These are phyloP conservation scores for Marmota monax DNA, from an alignment of 2,113 vertebrate genomes.

Conservation along the genomic window DNA sequence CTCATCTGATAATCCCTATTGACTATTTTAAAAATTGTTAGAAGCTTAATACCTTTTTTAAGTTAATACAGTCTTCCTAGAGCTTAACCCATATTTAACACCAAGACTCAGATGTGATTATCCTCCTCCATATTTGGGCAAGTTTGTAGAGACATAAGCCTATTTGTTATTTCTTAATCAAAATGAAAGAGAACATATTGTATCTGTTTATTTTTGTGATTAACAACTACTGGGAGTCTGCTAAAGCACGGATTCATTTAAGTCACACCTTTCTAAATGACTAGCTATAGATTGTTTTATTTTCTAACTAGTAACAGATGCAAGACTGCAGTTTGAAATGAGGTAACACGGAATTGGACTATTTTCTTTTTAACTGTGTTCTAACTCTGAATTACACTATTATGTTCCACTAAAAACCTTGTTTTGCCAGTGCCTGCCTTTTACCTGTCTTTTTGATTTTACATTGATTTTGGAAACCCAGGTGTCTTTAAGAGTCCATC, in stretches of 20 bases:
- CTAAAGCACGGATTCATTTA: not conserved
- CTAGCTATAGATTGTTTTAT: constrained; percentile 18
- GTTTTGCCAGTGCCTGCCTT: not conserved
- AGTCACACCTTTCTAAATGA: constrained; percentile 65
- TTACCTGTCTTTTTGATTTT: constrained; percentile 31
- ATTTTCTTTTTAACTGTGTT: constrained; percentile 49
- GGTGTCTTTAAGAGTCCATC: not conserved
- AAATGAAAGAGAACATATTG: constrained; percentile 27
- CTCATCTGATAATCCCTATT: not conserved
- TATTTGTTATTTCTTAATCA: constrained; percentile 60
- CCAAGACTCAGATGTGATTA: not conserved
- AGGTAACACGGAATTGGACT: not conserved
- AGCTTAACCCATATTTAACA: constrained; percentile 34
- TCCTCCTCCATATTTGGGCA: not conserved
- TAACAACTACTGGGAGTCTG: not conserved
- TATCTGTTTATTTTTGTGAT: constrained; percentile 56
- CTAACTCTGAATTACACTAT: constrained; percentile 37
- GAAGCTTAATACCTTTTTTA: not conserved
- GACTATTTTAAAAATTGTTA: not conserved
- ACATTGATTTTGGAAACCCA: not conserved
- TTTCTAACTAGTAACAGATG: constrained; percentile 61
- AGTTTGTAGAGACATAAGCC: not conserved
- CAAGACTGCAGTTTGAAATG: constrained; percentile 18
- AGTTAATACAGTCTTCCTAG: not conserved
- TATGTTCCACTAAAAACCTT: not conserved